phyloP scores from a whole-genome alignment of 2,113 vertebrate species.

The Zosterops japonicus region DNA sequence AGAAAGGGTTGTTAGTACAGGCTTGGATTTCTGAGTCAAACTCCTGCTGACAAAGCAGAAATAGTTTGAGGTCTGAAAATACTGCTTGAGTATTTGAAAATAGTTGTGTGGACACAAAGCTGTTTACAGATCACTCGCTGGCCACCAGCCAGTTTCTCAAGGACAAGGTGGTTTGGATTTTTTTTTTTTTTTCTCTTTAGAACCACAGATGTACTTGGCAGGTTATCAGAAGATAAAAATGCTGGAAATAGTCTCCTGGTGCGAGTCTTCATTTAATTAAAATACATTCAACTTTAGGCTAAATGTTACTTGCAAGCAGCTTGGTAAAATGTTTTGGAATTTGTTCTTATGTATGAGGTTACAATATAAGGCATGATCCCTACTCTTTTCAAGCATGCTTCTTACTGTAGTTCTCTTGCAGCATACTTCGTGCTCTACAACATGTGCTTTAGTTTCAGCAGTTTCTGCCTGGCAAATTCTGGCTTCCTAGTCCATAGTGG shows the following conservation, averaged over 20 bases:
- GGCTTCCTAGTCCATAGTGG: not conserved
- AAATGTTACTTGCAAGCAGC: not conserved
- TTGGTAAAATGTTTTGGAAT: not conserved
- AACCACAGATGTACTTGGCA: constrained; percentile 28
- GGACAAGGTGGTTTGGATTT: constrained; percentile 6
- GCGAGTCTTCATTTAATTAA: not conserved
- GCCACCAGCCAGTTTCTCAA: constrained; percentile 15
- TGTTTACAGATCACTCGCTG: not conserved
- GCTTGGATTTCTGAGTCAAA: constrained; percentile 5
- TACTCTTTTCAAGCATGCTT: not conserved
- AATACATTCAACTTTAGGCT: not conserved
- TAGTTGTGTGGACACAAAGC: not conserved
- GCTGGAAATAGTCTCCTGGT: not conserved
- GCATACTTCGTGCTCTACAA: not conserved
- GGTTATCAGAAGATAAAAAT: constrained; percentile 30
- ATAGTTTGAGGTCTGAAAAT: constrained; percentile 31
- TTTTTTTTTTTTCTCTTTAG: not conserved
- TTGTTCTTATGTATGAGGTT: not conserved
- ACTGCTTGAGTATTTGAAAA: constrained; percentile 23
- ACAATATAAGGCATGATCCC: not conserved
- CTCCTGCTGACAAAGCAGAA: constrained; percentile 14
- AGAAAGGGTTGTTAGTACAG: not conserved
- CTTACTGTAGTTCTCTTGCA: not conserved
- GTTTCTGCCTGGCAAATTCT: not conserved
- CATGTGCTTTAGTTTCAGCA: not conserved